Base-by-base conservation (phyloP, 1,140 invertebrate genomes). In the Himalopsyche phryganea region DNA sequence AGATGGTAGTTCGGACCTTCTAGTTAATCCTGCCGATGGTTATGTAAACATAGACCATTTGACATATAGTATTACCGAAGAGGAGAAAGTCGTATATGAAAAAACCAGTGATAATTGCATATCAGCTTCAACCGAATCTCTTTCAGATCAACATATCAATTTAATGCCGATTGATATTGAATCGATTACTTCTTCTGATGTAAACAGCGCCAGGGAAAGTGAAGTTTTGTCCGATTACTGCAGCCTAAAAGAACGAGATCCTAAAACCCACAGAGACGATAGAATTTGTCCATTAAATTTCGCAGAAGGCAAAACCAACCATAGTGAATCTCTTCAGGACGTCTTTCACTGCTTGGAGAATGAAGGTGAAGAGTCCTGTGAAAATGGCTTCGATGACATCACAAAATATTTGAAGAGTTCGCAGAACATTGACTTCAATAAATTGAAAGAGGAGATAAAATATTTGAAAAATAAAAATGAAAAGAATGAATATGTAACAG, bases 381-480 rank as follows among this genome's bases (percentile, higher is more conserved):
- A 58, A 44, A 52, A 28, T 20, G 56, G 56, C 6, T 58, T 47
- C 23, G 56, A 58, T 19, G 56, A 51, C 15, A 58, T 58, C 7
- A 38, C 56, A 13, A 58, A 58, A 41, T 58, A 51, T 17, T n/a
- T 58, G 6, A 58, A 58, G 32, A 58, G 18, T n/a, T 58, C 56
- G n/a, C 50, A 51, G 18, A 23, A 14, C 9, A 58, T 58, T 13
- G 55, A 58, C 33, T 50, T 50, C n/a, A 50, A 58, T 5, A 58
- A 58, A n/a, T 19, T 58, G 23, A 58, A 58, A 33, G 55, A 58
- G 33, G 55, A 58, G 18, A 50, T 50, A 18, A 58, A 50, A 50
- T 50, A 36, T 17, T 42, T 50, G 3, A 50, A 58, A 11, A 42
- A 40, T 47, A 54, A 54, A 28, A 54, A 54, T 35, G 51, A 45